These are phyloP conservation scores for Aegotheles bennettii DNA, from an alignment of 2,113 vertebrate species.

Conservation along the genomic window DNA sequence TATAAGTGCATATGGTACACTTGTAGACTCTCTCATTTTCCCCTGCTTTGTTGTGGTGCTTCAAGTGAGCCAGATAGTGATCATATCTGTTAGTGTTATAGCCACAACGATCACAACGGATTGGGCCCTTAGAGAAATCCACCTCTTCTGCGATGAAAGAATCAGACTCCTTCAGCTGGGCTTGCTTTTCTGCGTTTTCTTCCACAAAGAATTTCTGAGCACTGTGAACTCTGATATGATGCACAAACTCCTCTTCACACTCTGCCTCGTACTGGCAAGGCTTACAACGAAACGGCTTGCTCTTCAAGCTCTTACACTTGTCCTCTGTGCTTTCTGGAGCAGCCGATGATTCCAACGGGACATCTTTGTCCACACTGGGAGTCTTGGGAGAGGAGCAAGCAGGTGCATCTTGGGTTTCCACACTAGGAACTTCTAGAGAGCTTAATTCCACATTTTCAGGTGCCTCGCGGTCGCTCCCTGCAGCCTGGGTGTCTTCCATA, in stretches of 20 bases:
- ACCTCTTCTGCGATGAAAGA: slow-evolving; percentile 67
- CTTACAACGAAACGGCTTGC: slow-evolving; percentile 93
- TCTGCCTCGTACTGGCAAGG: slow-evolving; percentile 92
- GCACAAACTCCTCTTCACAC: slow-evolving; percentile 89
- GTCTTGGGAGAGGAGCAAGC: slow-evolving; percentile 52
- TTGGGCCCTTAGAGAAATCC: slow-evolving; percentile 88
- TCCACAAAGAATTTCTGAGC: slow-evolving; percentile 90
- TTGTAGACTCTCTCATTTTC: slow-evolving; percentile 89
- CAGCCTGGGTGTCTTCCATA: slow-evolving; percentile 65
- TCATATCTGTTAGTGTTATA: slow-evolving; percentile 98
- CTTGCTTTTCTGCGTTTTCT: slow-evolving; percentile 81
- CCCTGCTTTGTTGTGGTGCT: slow-evolving; percentile 90
- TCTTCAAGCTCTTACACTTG: slow-evolving; percentile 78
- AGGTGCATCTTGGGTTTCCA: slow-evolving; percentile 1
- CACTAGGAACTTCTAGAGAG: slow-evolving; percentile 13
- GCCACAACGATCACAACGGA: slow-evolving; percentile 93
- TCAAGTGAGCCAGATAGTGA: slow-evolving; percentile 95
- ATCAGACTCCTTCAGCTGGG: slow-evolving; percentile 72
- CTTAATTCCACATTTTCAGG: slow-evolving; percentile 59
- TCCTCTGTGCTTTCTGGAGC: slow-evolving; percentile 64
- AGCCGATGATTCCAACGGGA: slow-evolving; percentile 9
- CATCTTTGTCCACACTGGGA: slow-evolving; percentile 54
- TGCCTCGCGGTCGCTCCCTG: slow-evolving; percentile 10
- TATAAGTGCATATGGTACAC: slow-evolving; percentile 95
- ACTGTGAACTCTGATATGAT: slow-evolving; percentile 89